These are phyloP conservation scores for Tupaia tana DNA, from an alignment of 2,113 vertebrate species.

Conservation along the genomic window DNA sequence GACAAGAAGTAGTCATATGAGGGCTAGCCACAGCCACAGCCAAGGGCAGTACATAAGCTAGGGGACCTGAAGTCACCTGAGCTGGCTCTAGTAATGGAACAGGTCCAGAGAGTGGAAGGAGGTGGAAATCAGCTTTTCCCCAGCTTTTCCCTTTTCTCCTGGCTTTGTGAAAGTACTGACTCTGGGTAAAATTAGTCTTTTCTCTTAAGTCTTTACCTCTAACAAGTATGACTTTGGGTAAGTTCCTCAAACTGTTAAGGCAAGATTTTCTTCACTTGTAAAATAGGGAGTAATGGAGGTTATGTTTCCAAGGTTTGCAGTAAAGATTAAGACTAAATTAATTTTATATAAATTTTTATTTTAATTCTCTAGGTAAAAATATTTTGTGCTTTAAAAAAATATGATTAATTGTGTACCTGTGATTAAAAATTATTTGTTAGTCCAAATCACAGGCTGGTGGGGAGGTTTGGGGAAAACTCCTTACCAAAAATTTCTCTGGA, in stretches of 20 bases:
- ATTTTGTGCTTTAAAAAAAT: too few relatives aligned
- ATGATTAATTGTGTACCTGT: too few relatives aligned
- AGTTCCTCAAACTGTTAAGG: background rate
- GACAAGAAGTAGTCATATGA: background rate
- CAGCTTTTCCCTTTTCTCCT: background rate
- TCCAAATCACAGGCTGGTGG: too few relatives aligned
- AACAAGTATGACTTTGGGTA: background rate
- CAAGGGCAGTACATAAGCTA: background rate
- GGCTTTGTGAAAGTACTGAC: background rate
- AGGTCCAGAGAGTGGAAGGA: background rate
- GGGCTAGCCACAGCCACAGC: background rate
- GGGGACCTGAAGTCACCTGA: background rate
- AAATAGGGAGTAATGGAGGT: background rate
- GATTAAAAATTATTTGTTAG: too few relatives aligned
- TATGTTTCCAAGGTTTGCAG: background rate
- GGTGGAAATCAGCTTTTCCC: too few relatives aligned
- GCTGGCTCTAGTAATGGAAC: background rate
- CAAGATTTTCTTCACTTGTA: slow-evolving; percentile 1
- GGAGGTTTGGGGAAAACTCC: too few relatives aligned
- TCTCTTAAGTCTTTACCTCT: background rate
- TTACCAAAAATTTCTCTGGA: too few relatives aligned
- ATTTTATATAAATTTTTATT: too few relatives aligned
- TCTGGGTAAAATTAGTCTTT: background rate
- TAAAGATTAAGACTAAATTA: background rate
- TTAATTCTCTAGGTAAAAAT: too few relatives aligned